phyloP scores from a whole-genome alignment of 1,140 invertebrate genomes.

The Dysdera silvatica region DNA sequence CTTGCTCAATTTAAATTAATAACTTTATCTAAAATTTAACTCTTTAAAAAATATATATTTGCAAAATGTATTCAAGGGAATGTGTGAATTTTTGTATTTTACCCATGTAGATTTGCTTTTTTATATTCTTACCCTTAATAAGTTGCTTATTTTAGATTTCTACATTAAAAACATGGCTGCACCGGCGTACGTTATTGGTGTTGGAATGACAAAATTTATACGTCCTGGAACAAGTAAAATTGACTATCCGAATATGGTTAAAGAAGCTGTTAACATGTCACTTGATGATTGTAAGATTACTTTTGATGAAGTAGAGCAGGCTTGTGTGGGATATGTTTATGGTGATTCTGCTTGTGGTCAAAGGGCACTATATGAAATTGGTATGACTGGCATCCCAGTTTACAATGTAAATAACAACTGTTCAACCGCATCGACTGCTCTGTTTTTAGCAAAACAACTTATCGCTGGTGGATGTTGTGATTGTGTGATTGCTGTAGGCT shows the following conservation, averaged over 20 bases:
- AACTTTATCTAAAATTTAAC: no score
- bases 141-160: neutral
- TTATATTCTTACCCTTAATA: no score
- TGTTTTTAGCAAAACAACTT: conserved; percentile 83
- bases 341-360: conserved; percentile 96
- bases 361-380: conserved; percentile 84
- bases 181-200: conserved; percentile 81
- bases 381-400: conserved; percentile 93
- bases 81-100: no score
- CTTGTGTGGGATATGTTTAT: conserved; percentile 88
- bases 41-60: no score
- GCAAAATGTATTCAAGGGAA: no score
- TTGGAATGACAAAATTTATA: conserved; percentile 94
- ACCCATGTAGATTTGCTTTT: no score
- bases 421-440: conserved; percentile 88
- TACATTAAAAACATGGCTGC: no score
- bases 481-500: conserved; percentile 89
- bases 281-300: conserved; percentile 64
- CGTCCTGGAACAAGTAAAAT: conserved; percentile 71
- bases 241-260: conserved; percentile 93
- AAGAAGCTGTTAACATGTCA: conserved; percentile 84
- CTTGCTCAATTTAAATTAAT: no score
- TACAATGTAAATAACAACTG: conserved; percentile 99
- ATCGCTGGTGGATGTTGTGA: conserved; percentile 78
- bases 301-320: conserved; percentile 68